phyloP scores from a whole-genome alignment of 2,113 vertebrate species.

The Cercocebus atys region DNA sequence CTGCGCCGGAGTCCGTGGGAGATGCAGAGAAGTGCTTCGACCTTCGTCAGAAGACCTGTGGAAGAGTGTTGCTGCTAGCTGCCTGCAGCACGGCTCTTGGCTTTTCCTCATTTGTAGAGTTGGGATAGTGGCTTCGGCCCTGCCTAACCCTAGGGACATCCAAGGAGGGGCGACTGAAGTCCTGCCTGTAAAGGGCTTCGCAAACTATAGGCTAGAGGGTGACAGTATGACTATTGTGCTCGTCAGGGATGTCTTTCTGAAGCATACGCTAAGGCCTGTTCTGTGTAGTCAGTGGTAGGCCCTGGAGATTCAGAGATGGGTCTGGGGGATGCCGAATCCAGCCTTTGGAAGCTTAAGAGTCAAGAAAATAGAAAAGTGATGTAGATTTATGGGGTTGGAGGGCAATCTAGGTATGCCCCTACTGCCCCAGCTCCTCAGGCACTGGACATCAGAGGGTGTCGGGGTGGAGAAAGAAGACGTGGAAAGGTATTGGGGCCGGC shows the following conservation, averaged over 20 bases:
- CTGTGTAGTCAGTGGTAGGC: neutral
- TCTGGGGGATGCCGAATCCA: neutral
- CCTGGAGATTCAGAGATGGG: neutral
- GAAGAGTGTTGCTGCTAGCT: neutral
- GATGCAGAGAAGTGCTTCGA: neutral
- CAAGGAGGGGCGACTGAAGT: neutral
- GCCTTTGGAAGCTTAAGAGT: neutral
- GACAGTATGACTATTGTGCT: neutral
- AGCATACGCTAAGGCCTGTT: neutral
- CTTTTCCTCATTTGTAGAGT: neutral
- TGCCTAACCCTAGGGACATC: neutral
- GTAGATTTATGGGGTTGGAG: neutral
- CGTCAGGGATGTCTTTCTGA: neutral
- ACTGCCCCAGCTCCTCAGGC: neutral
- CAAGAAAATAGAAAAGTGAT: neutral
- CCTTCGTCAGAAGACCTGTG: neutral
- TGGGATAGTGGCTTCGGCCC: neutral
- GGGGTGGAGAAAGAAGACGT: neutral
- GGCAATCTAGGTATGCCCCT: neutral
- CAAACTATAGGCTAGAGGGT: neutral
- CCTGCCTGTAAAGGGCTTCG: neutral
- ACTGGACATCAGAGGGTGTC: neutral
- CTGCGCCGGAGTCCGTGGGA: neutral
- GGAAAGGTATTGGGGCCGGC: no score
- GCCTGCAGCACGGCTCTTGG: neutral